phyloP scores from a whole-genome alignment of 2,113 vertebrate species.

The Hystrix brachyura region DNA sequence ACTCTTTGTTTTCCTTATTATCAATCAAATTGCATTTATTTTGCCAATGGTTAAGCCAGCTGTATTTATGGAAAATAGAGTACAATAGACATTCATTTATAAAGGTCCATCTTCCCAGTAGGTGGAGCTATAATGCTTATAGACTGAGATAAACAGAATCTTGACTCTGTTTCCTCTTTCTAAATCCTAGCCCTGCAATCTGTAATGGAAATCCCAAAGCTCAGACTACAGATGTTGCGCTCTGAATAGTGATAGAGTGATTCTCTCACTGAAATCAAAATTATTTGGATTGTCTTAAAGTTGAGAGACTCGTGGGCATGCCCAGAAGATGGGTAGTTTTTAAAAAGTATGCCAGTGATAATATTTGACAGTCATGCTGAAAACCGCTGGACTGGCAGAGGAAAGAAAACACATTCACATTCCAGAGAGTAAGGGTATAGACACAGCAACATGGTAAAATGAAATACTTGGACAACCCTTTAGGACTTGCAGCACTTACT shows the following conservation, averaged over 20 bases:
- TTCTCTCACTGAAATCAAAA: neutral
- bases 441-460: neutral
- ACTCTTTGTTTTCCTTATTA: neutral
- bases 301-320: neutral
- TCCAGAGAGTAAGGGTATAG: neutral
- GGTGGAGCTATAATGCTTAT: constrained; percentile 67
- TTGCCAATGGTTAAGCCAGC: neutral
- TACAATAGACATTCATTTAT: neutral
- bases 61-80: neutral
- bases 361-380: constrained; percentile 4
- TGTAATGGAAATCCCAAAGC: neutral
- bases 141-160: neutral
- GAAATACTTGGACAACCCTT: neutral
- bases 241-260: neutral
- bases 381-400: neutral
- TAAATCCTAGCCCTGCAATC: neutral
- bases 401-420: constrained; percentile 17
- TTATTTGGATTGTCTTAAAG: neutral
- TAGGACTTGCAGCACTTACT: neutral
- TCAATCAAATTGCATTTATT: neutral
- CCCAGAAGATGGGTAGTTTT: neutral
- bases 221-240: neutral
- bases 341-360: neutral
- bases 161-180: constrained; percentile 44
- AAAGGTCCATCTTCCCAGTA: constrained; percentile 48